Conservation (phyloP, 2,797 vertebrate genomes). For the Rallus crepitans region DNA sequence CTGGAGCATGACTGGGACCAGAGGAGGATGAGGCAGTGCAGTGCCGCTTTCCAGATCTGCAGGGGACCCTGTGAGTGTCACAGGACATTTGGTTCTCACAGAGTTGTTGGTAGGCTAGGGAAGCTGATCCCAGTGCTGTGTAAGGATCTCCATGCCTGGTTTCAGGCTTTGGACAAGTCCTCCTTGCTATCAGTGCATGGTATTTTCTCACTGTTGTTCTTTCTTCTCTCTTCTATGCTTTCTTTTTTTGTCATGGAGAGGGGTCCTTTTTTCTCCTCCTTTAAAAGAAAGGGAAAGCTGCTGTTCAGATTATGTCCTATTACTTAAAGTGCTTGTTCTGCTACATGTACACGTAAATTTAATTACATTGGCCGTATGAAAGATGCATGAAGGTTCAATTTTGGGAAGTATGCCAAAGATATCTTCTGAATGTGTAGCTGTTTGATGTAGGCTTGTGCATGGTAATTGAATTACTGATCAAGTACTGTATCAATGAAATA, state of each 20-base stretch:
- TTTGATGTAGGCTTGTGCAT: constrained; percentile 35
- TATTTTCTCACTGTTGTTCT: background rate
- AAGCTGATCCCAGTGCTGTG: background rate
- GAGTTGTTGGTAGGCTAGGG: background rate
- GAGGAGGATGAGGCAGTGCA: background rate
- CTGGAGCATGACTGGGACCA: background rate
- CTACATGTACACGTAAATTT: background rate
- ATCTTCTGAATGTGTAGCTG: constrained; percentile 18
- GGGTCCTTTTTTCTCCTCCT: background rate
- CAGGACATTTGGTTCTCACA: background rate
- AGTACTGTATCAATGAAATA: constrained; percentile 64
- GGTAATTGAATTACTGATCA: constrained; percentile 67
- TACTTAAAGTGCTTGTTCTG: constrained; percentile 52
- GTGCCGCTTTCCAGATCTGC: background rate
- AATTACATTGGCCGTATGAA: constrained; percentile 35
- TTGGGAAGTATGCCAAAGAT: constrained; percentile 40
- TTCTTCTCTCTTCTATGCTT: background rate
- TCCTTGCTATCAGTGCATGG: background rate
- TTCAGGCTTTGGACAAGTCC: background rate
- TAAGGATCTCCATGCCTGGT: background rate
- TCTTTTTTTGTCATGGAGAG: background rate
- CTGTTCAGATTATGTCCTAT: constrained; percentile 23
- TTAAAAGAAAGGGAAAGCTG: background rate
- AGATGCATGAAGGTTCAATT: constrained; percentile 40
- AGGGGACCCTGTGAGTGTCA: background rate